Conservation (phyloP, 2,888 invertebrate genomes). For the Agelastica alni region DNA sequence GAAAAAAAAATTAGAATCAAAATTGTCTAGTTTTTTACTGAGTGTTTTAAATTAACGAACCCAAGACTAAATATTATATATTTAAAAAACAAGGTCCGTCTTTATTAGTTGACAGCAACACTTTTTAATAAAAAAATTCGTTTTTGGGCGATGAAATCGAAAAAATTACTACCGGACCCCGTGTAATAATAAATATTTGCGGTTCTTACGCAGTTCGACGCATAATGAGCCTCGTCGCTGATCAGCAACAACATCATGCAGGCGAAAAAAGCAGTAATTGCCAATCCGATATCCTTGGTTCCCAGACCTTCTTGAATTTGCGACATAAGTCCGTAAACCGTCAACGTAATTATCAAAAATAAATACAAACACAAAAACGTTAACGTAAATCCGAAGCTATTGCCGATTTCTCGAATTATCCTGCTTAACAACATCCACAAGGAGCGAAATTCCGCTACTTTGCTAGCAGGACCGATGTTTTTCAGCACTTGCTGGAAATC, state of each 20-base stretch:
- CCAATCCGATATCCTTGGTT: slow-evolving; percentile 72
- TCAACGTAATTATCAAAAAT: slow-evolving; percentile 74
- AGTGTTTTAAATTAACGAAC: no score
- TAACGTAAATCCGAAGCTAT: slow-evolving; percentile 70
- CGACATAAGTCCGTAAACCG: slow-evolving; percentile 73
- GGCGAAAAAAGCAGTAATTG: slow-evolving; percentile 69
- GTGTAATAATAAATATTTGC: no score
- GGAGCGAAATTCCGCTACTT: slow-evolving; percentile 71
- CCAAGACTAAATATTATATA: no score
- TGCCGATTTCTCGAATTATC: slow-evolving; percentile 68
- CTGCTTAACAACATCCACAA: slow-evolving; percentile 74
- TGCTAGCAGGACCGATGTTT: slow-evolving; percentile 69
- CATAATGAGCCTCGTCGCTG: slow-evolving; percentile 75
- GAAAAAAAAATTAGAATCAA: no score
- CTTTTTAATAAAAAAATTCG: no score
- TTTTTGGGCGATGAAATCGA: no score
- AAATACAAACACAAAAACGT: slow-evolving; percentile 71
- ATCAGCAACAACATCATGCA: slow-evolving; percentile 71
- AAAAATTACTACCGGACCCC: no score
- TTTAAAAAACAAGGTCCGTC: no score
- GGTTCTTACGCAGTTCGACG: slow-evolving; percentile 68
- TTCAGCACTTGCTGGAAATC: slow-evolving; percentile 72
- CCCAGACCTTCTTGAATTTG: slow-evolving; percentile 75
- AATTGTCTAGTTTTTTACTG: no score
- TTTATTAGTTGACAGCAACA: no score